phyloP scores from a whole-genome alignment of 2,797 vertebrate species.

The Uromys caudimaculatus region DNA sequence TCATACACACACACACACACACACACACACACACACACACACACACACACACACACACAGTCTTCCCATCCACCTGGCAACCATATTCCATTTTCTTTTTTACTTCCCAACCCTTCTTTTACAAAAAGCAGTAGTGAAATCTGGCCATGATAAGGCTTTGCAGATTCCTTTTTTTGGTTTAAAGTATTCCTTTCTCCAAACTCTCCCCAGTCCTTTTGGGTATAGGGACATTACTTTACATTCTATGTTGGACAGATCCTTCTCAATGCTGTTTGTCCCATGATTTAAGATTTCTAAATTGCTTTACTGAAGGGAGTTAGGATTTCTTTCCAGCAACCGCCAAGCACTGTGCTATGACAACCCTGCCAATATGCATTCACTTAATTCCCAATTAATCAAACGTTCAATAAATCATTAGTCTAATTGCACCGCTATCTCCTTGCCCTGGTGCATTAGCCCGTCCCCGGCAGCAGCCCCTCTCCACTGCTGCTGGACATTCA shows the following conservation, averaged over 20 bases:
- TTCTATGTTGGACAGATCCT: conserved; percentile 57
- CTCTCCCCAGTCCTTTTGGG: neutral
- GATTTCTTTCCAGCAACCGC: conserved; percentile 88
- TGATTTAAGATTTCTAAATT: conserved; percentile 88
- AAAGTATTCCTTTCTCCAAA: neutral
- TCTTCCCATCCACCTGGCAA: neutral
- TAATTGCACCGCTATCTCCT: conserved; percentile 88
- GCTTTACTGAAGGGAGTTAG: conserved; percentile 86
- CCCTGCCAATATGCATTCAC: conserved; percentile 87
- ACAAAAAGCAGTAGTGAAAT: neutral
- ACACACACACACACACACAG: neutral
- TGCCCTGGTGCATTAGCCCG: conserved; percentile 84
- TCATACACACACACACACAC: neutral
- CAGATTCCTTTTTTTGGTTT: neutral
- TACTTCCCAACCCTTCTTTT: neutral
- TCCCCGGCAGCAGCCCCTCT: conserved; percentile 77
- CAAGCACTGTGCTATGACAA: conserved; percentile 89
- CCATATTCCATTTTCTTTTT: neutral
- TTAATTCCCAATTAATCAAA: conserved; percentile 92
- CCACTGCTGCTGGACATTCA: conserved; percentile 78
- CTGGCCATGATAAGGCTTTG: neutral
- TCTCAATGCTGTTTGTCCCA: conserved; percentile 74
- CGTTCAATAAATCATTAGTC: conserved; percentile 90
- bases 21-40: neutral
- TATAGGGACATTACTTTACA: neutral